Percentiles rank a stretch among this genome's conserved stretches.
These are phyloP conservation scores for Catocala fraxini DNA, from an alignment of 2,888 invertebrate species.

Conservation along the genomic window DNA sequence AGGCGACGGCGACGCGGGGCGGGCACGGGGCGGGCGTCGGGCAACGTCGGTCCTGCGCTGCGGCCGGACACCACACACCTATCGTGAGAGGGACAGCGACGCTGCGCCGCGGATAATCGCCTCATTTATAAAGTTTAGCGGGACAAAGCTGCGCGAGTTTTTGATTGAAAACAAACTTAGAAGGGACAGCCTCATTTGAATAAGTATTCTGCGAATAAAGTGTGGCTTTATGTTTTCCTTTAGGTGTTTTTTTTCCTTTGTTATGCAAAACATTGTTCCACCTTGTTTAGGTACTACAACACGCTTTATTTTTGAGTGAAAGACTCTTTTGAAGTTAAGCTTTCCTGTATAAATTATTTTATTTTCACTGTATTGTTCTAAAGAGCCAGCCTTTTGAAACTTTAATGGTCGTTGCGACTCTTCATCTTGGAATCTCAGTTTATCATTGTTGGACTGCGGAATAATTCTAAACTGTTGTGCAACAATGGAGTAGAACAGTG, in stretches of 20 bases:
- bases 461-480: conserved; percentile 50
- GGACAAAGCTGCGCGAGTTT: conserved; percentile 86
- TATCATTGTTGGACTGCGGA: conserved; percentile 65
- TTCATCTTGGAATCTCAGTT: conserved; percentile 72
- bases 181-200: conserved; percentile 88
- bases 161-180: conserved; percentile 88
- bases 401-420: conserved; percentile 78
- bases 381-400: conserved; percentile 80
- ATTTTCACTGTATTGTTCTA: conserved; percentile 86
- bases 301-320: conserved; percentile 88
- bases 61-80: conserved; percentile 69
- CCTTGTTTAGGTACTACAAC: conserved; percentile 87
- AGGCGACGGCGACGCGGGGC: conserved; percentile 36
- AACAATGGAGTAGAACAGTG: conserved; percentile 29
- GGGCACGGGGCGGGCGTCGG: conserved; percentile 38
- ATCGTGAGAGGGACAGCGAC: conserved; percentile 71
- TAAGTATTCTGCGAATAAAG: conserved; percentile 88
- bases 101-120: conserved; percentile 84
- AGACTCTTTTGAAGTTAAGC: conserved; percentile 88
- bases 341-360: conserved; percentile 87
- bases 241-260: conserved; percentile 87
- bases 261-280: conserved; percentile 88
- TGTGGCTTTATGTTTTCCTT: conserved; percentile 88
- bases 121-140: conserved; percentile 88
- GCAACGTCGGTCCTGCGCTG: conserved; percentile 32